Conservation (phyloP, 2,888 invertebrate genomes). For the Hyalella azteca region DNA sequence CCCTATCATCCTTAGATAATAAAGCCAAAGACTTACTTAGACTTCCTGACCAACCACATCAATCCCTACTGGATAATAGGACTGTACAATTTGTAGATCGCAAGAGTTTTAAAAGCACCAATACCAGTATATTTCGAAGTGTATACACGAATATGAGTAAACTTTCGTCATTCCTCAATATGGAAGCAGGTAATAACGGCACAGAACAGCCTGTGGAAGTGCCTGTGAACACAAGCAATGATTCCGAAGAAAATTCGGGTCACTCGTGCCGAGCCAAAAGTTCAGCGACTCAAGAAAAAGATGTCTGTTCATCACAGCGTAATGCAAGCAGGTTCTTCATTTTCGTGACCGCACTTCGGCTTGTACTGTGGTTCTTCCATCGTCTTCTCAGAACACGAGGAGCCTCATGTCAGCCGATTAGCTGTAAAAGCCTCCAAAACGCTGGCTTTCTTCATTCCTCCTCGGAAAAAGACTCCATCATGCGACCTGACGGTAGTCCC, state of each 20-base stretch:
- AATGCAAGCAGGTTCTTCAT: neutral
- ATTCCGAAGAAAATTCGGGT: neutral
- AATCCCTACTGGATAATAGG: neutral
- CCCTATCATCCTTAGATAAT: conserved; percentile 7
- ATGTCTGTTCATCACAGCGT: neutral
- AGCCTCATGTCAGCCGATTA: neutral
- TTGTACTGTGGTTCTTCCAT: neutral
- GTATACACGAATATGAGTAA: neutral
- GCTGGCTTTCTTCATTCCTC: neutral
- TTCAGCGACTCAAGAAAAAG: no score
- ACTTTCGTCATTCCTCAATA: neutral
- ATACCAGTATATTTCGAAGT: conserved; percentile 2
- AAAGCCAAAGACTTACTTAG: neutral
- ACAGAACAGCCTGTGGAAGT: no score
- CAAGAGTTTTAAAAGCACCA: neutral
- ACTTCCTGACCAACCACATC: neutral
- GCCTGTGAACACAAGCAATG: neutral
- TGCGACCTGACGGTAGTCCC: neutral
- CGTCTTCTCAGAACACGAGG: neutral
- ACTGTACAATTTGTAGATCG: neutral
- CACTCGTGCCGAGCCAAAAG: neutral
- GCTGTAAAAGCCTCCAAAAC: neutral
- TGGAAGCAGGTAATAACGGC: no score
- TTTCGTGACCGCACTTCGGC: neutral
- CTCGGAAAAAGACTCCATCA: neutral